A percentile compares a stretch with the other conserved stretches of the same genome.
phyloP scores from a whole-genome alignment of 2,888 invertebrate genomes.

The Taphrorychus bicolor region DNA sequence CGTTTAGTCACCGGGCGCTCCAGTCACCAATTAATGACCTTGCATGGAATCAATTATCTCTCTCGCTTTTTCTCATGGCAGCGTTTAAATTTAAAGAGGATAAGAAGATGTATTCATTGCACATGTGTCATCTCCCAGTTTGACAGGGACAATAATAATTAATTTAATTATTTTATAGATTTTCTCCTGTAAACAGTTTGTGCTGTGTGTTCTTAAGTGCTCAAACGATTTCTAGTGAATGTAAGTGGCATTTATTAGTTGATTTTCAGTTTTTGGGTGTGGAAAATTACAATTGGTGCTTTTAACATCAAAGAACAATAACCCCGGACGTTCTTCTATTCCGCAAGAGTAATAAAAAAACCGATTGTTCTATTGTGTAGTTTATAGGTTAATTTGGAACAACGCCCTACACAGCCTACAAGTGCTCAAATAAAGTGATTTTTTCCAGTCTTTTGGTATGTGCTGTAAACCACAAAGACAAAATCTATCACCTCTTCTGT shows the following conservation, averaged over 20 bases:
- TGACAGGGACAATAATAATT: conserved; percentile 9
- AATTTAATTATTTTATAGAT: neutral
- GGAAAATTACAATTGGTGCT: conserved; percentile 42
- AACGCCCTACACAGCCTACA: conserved; percentile 35
- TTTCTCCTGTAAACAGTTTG: conserved; percentile 10
- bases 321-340: conserved; percentile 36
- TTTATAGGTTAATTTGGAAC: conserved; percentile 39
- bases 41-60: no score
- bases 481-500: neutral
- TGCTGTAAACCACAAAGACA: neutral
- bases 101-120: neutral
- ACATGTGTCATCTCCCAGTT: neutral
- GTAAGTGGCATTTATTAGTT: neutral
- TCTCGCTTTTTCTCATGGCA: no score
- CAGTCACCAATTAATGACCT: no score
- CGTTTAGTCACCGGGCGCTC: no score
- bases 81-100: no score
- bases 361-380: conserved; percentile 39
- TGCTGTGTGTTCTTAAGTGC: neutral
- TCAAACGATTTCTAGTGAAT: neutral
- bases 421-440: neutral
- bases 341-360: conserved; percentile 13
- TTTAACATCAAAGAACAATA: conserved; percentile 43
- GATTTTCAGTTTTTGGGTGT: conserved; percentile 46
- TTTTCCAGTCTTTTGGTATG: neutral